Base-by-base conservation (phyloP, 2,797 vertebrate species). In the Micropoecilia bifurca region DNA sequence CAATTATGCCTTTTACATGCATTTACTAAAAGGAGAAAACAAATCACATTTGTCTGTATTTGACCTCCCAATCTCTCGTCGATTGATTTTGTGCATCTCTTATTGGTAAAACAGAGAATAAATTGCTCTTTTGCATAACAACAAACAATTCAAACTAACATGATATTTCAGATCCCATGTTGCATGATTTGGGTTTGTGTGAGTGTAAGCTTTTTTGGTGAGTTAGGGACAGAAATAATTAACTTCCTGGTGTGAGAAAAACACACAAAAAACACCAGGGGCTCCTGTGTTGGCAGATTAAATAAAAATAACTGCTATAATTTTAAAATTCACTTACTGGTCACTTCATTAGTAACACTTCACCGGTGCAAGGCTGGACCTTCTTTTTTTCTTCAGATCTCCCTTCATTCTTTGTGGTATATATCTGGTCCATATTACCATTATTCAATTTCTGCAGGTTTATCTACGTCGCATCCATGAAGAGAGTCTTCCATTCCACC, bases 281-380 rank as follows among this genome's bases (percentile, higher is more conserved):
- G 79, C 76, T 89, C 86, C 92, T 94, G 78, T 91, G 89, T 90
- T 92, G 93, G 91, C 83, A 77, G 83, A n/a, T 72, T 61, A 78
- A 8, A 48, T 0, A 22, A 47, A 47, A 71, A 59, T 25, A 45
- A 53, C 14, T 63, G 0, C 36, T 57, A 33, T 55, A 2, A 41
- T 69, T 48, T 39, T 57, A 5, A 33, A 8, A 30, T 45, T 16
- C 4, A 12, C 68, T 71, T 71, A 28, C 25, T n/a, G 68, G 41
- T 22, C 68, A 71, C 68, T 71, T 46, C 16, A 46, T 46, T 46
- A 71, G 68, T 71, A 45, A 45, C 41, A 3, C 12, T n/a, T 71
- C 28, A 12, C 20, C 7, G 0, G 13, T 71, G 16, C 28, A n/a
- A 14, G 6, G 1, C 28, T 28, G 25, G 25, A 46, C 41, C 68